Evolutionary conservation across 1,140 invertebrate species (phyloP).

Genomic region (Hycleus phaleratus): DNA sequence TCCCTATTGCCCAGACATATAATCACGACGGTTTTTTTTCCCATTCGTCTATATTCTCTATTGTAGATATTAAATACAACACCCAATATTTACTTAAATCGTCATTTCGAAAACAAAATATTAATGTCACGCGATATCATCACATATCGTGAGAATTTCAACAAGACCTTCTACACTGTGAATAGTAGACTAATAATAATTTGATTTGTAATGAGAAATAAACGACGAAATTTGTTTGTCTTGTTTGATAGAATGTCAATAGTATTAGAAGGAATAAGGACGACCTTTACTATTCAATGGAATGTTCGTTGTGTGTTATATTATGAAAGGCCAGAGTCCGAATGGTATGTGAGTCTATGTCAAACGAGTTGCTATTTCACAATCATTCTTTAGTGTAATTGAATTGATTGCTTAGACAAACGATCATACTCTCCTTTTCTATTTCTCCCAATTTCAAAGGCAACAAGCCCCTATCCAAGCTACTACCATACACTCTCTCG

Average conservation of each 20-base stretch:
- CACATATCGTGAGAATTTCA: constrained; percentile 5
- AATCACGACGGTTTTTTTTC: background rate
- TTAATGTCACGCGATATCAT: constrained; percentile 4
- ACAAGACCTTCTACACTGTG: background rate
- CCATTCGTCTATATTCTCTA: background rate
- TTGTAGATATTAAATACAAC: background rate
- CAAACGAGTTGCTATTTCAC: constrained; percentile 31
- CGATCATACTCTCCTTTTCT: constrained; percentile 13
- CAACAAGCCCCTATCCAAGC: constrained; percentile 21
- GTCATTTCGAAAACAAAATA: too few species aligned
- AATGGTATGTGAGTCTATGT: constrained; percentile 34
- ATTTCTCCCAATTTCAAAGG: constrained; percentile 15
- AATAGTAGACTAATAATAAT: too few species aligned
- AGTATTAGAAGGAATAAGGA: background rate
- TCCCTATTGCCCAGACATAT: background rate
- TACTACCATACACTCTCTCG: constrained; percentile 6
- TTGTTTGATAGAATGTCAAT: background rate
- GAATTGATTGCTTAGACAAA: constrained; percentile 41
- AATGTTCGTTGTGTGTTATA: background rate
- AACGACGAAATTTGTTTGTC: too few species aligned
- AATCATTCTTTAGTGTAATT: constrained; percentile 37
- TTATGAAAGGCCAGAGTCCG: constrained; percentile 1
- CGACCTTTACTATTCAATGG: background rate
- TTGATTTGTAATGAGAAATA: too few species aligned
- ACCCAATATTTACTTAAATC: constrained; percentile 2